phyloP scores from a whole-genome alignment of 2,797 vertebrate genomes.

The Falco cherrug region DNA sequence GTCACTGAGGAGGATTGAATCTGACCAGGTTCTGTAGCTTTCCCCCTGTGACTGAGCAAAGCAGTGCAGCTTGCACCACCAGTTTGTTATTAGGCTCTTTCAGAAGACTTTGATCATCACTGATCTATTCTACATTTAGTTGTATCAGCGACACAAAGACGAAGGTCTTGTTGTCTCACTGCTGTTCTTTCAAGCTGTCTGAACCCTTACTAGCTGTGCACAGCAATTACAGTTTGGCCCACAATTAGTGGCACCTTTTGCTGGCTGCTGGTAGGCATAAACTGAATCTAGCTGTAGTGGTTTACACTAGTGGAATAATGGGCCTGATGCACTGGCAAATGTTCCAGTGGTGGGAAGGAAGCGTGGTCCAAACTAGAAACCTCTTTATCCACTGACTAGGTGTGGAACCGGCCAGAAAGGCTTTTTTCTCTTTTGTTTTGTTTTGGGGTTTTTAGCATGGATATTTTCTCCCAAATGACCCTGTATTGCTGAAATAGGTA shows the following conservation, averaged over 20 bases:
- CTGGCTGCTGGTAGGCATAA: neutral
- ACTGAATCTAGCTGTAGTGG: neutral
- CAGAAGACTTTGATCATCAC: slow-evolving; percentile 30
- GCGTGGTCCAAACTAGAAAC: neutral
- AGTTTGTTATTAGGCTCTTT: neutral
- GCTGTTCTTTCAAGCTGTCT: slow-evolving; percentile 9
- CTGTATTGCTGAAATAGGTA: neutral
- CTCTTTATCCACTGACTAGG: neutral
- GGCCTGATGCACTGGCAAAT: neutral
- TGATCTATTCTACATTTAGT: neutral
- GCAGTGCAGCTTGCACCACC: neutral
- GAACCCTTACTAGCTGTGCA: neutral
- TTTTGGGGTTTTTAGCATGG: accelerated
- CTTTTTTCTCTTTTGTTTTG: accelerated
- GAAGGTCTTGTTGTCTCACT: slow-evolving; percentile 16
- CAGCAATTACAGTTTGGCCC: neutral
- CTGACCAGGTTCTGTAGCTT: neutral
- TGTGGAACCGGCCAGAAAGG: neutral
- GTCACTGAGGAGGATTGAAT: slow-evolving; percentile 2
- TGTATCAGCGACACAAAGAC: slow-evolving; percentile 8
- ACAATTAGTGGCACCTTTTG: neutral
- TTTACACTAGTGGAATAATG: neutral
- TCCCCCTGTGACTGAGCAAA: neutral
- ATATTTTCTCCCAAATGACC: neutral
- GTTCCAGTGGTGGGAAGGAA: neutral